Evolutionary conservation across 2,797 vertebrate genomes (phyloP).

Genomic region (Fistularia commersonii): DNA sequence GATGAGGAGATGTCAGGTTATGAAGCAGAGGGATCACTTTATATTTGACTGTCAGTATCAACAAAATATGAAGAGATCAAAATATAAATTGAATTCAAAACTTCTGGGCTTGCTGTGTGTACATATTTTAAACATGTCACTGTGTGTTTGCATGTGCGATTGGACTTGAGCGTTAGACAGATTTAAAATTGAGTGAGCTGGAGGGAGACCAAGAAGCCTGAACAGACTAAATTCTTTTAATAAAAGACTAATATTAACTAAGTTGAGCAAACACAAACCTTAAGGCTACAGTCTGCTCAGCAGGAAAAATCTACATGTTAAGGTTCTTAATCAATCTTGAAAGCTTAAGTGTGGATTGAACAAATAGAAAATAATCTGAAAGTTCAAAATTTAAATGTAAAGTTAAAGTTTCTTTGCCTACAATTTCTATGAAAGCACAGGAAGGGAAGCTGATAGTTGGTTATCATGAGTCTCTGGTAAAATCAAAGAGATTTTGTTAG

Average conservation of each 20-base stretch:
- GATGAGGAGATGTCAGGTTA: constrained; percentile 39
- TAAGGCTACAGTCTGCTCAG: constrained; percentile 1
- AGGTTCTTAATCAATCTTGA: background rate
- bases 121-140: too few relatives aligned
- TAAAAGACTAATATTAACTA: constrained; percentile 8
- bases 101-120: too few relatives aligned
- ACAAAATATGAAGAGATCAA: background rate
- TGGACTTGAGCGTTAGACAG: background rate
- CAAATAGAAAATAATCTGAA: background rate
- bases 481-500: too few relatives aligned
- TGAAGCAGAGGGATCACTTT: constrained; percentile 22
- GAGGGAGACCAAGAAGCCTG: constrained; percentile 11
- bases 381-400: background rate
- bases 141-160: background rate
- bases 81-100: too few relatives aligned
- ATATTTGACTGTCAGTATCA: constrained; percentile 21
- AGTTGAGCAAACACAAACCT: constrained; percentile 7
- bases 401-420: background rate
- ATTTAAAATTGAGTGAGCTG: constrained; percentile 11
- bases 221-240: constrained; percentile 16
- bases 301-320: background rate
- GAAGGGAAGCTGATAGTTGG: too few relatives aligned
- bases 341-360: too few relatives aligned
- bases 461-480: too few relatives aligned
- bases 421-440: too few relatives aligned